Evolutionary conservation across 2,113 vertebrate genomes (phyloP).

Genomic region (Calidris pugnax): DNA sequence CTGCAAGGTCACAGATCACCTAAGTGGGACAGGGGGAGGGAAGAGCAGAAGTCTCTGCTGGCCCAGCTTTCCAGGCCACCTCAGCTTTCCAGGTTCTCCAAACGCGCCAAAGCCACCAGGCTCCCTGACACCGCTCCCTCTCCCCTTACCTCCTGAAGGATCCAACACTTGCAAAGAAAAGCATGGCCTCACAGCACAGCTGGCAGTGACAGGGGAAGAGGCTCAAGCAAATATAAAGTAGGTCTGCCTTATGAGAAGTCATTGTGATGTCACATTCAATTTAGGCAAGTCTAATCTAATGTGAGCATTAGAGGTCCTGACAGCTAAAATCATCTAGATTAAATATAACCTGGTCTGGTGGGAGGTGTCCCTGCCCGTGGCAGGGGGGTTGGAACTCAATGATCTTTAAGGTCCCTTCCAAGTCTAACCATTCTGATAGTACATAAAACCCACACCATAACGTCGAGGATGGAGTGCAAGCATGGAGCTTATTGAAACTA

Average conservation of each 20-base stretch:
- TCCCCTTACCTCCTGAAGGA: neutral
- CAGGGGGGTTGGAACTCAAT: too few species aligned
- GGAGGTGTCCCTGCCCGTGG: too few species aligned
- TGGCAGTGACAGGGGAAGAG: neutral
- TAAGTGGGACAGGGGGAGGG: neutral
- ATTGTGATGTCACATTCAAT: neutral
- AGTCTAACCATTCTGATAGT: too few species aligned
- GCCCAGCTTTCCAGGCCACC: neutral
- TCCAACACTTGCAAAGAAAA: neutral
- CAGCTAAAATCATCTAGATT: neutral
- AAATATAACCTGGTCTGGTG: too few species aligned
- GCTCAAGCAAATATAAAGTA: neutral
- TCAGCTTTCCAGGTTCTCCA: neutral
- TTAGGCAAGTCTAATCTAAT: neutral
- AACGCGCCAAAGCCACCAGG: rapidly evolving
- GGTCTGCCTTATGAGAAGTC: neutral
- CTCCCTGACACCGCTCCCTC: neutral
- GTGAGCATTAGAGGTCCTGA: neutral
- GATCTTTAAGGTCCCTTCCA: too few species aligned
- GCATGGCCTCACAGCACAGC: neutral
- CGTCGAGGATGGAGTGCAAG: too few species aligned
- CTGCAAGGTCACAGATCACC: neutral
- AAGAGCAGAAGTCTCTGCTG: neutral
- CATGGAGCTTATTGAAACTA: neutral
- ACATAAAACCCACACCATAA: neutral